Conservation (phyloP, 2,888 invertebrate species). For the Macaria notata region DNA sequence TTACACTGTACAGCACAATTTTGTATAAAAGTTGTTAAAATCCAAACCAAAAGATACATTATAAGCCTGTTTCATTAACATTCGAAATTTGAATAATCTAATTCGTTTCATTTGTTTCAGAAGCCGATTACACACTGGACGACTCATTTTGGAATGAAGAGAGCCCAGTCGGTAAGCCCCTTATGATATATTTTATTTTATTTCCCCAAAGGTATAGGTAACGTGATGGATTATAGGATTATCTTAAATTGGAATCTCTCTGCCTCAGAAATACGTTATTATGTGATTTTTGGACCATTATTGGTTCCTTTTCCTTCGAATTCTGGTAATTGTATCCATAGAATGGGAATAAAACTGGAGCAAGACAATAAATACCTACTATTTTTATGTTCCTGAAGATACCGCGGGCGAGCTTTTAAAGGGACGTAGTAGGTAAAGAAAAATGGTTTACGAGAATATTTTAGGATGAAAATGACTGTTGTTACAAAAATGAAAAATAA, state of each 20-base stretch:
- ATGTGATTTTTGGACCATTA: constrained; percentile 18
- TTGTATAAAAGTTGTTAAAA: too few relatives aligned
- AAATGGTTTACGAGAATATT: too few relatives aligned
- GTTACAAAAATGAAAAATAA: background rate
- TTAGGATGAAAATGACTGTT: background rate
- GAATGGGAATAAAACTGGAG: constrained; percentile 9
- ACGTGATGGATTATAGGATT: constrained; percentile 27
- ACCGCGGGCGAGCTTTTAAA: too few relatives aligned
- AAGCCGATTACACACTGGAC: constrained; percentile 95
- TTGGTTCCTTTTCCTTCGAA: constrained; percentile 16
- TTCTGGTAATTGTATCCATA: constrained; percentile 4
- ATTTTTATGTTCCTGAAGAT: too few relatives aligned
- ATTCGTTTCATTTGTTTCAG: constrained; percentile 83
- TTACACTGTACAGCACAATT: too few relatives aligned
- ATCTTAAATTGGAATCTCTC: constrained; percentile 28
- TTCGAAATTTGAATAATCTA: background rate
- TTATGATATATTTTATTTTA: constrained; percentile 21
- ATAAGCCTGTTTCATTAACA: too few relatives aligned
- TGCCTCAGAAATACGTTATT: constrained; percentile 24
- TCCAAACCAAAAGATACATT: too few relatives aligned
- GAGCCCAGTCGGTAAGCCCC: constrained; percentile 91
- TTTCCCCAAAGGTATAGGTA: constrained; percentile 23
- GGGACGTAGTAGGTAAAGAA: too few relatives aligned
- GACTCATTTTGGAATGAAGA: constrained; percentile 97
- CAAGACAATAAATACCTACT: too few relatives aligned